Evolutionary conservation across 2,888 invertebrate species (phyloP).

Genomic region (Acanthococcus lagerstroemiae): DNA sequence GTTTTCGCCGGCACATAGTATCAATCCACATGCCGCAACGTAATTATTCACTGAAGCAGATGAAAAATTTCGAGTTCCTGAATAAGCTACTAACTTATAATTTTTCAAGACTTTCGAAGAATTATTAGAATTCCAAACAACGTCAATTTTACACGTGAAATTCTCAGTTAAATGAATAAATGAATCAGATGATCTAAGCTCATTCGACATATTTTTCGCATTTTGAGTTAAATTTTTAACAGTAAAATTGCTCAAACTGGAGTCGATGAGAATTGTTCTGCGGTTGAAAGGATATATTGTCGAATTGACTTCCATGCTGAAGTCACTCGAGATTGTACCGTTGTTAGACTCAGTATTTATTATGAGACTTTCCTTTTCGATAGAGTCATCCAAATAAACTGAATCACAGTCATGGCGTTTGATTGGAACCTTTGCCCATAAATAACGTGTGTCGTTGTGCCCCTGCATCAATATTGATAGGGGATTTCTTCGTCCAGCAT

Average conservation of each 20-base stretch:
- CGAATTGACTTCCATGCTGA: no score
- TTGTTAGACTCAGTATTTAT: neutral
- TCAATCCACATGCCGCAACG: conserved; percentile 40
- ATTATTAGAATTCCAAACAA: neutral
- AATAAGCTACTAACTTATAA: neutral
- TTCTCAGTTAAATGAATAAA: neutral
- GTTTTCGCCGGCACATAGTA: conserved; percentile 36
- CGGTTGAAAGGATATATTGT: no score
- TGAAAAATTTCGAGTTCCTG: conserved; percentile 1
- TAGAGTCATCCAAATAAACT: no score
- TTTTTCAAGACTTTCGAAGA: neutral
- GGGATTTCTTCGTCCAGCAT: conserved; percentile 41
- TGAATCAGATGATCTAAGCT: no score
- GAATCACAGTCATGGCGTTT: no score
- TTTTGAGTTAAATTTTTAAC: neutral
- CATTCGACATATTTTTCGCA: neutral
- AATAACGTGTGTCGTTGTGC: conserved; percentile 33
- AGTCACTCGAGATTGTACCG: no score
- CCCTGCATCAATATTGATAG: conserved; percentile 35
- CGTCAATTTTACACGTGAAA: neutral
- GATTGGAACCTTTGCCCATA: conserved; percentile 37
- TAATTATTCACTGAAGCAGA: conserved; percentile 32
- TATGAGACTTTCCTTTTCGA: no score
- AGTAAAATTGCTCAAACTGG: conserved; percentile 12
- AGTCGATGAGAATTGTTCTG: conserved; percentile 13